These are phyloP conservation scores for Callithrix jacchus DNA, from an alignment of 2,113 vertebrate species.

Conservation along the genomic window DNA sequence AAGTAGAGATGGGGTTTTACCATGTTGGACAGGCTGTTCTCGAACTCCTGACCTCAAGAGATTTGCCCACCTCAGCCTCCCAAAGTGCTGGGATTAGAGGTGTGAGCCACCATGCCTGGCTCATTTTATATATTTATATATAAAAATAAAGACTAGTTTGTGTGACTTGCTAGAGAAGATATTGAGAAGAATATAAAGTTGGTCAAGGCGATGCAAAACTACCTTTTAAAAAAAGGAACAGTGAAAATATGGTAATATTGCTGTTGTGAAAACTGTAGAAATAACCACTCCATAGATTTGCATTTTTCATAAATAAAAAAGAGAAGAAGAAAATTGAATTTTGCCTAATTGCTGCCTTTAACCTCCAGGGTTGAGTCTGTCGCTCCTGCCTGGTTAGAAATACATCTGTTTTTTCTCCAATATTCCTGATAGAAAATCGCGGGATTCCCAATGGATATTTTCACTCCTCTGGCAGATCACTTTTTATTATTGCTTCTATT, in stretches of 20 bases:
- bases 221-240: not conserved
- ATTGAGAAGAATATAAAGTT: not conserved
- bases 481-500: not conserved
- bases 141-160: not conserved
- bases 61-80: too few relatives aligned
- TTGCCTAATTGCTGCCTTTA: not conserved
- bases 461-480: not conserved
- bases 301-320: not conserved
- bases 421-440: conserved; percentile 8
- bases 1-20: too few relatives aligned
- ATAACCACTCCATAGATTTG: not conserved
- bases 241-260: not conserved
- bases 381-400: conserved; percentile 45
- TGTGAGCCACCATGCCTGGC: too few relatives aligned
- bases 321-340: conserved; percentile 17
- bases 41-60: too few relatives aligned
- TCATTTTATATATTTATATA: not conserved
- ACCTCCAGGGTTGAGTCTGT: conserved; percentile 37
- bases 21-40: too few relatives aligned
- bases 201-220: conserved; percentile 1
- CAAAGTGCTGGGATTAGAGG: too few relatives aligned
- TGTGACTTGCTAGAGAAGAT: not conserved
- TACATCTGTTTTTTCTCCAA: not conserved
- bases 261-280: conserved; percentile 19
- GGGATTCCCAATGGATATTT: not conserved